Evolutionary conservation across 2,797 vertebrate genomes (phyloP).

Genomic region (Uromys caudimaculatus): DNA sequence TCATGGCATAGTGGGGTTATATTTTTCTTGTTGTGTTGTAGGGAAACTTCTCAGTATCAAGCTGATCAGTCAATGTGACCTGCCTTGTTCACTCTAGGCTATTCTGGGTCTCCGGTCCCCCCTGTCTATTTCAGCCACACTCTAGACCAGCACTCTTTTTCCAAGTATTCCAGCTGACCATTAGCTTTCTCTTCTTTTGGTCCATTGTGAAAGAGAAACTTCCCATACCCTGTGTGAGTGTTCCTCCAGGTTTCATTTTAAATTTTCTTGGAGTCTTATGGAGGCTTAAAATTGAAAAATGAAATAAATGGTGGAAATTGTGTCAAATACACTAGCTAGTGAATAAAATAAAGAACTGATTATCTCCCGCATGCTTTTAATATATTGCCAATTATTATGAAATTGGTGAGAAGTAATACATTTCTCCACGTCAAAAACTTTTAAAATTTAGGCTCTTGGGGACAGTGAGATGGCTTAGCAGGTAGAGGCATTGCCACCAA

Average conservation of each 20-base stretch:
- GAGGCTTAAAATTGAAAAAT: slow-evolving; percentile 15
- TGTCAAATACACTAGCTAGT: slow-evolving; percentile 22
- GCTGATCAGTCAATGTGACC: neutral
- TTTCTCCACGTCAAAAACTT: slow-evolving; percentile 8
- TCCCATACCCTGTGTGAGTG: neutral
- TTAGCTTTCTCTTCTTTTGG: neutral
- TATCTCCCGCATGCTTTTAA: slow-evolving; percentile 24
- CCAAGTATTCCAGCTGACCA: neutral
- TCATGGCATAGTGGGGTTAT: neutral
- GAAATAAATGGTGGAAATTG: slow-evolving; percentile 31
- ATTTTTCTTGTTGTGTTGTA: neutral
- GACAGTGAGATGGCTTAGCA: neutral
- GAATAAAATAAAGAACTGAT: slow-evolving; percentile 44
- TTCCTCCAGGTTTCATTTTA: neutral
- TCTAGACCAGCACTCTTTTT: neutral
- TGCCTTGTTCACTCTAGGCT: neutral
- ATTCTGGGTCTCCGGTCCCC: neutral
- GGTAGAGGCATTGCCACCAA: neutral
- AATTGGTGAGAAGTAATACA: slow-evolving; percentile 42
- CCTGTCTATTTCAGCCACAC: neutral
- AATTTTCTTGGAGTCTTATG: neutral
- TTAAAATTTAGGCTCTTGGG: neutral
- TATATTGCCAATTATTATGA: slow-evolving; percentile 16
- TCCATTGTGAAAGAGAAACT: neutral
- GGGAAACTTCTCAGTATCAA: neutral